Base-by-base conservation (phyloP, 2,797 vertebrate genomes). In the Carduelis carduelis region DNA sequence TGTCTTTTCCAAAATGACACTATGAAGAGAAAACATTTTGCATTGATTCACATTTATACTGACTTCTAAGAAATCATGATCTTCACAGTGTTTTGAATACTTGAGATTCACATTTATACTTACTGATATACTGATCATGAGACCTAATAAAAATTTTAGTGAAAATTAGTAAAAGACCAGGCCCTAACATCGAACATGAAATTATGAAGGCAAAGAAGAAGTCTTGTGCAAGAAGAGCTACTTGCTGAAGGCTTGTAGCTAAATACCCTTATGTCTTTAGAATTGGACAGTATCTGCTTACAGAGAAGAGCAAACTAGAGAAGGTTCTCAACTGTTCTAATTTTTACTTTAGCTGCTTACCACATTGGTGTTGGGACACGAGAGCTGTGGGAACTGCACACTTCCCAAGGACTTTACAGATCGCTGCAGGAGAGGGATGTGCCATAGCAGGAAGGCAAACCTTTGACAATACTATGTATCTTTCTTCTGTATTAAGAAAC, bases 401-500 rank as follows among this genome's bases (percentile, higher is more conserved):
- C 3, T 77, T 74, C 28, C 35, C 16, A 44, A 72, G 30, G 52
- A 24, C 70, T 57, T 60, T 20, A 35, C 24, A 52, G 30, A 63
- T 76, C 11, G 14, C 26, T 52, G 26, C 0, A 2, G 30, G 44
- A 44, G 74, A 34, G 14, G 32, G 21, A 35, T 86, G 13, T 69
- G 37, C 47, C 4, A 1, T 28, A 64, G 8, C 52, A 76, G 71
- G 55, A 82, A 72, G 32, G 19, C 47, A 85, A n/a, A 79, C 3
- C 2, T 35, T 8, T 39, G n/a, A 30, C 8, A 30, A 8, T 59
- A 19, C 41, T 37, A 0, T 0, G 15, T 22, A 70, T 41, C 37
- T 74, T 81, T 55, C 44, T 79, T 79, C 46, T 59, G 5, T 53
- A 21, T 2, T 0, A 30, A 75, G 35, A 60, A 47, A 56, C 17